Percentiles rank a stretch among this genome's conserved stretches.
phyloP scores from a whole-genome alignment of 2,888 invertebrate species.

The Ichneumon xanthorius region DNA sequence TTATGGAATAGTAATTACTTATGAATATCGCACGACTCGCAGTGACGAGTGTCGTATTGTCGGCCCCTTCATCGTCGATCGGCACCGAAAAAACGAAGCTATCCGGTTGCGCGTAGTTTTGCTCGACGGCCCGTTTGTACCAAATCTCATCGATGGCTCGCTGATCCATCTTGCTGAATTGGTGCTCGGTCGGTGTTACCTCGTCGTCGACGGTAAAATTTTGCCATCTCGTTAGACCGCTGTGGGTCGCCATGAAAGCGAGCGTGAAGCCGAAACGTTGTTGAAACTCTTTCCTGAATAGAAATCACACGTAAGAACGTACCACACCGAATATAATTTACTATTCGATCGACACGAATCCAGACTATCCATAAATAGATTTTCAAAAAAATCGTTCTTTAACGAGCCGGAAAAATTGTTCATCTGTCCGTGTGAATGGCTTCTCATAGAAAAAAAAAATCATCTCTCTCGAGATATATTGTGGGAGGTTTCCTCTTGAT shows the following conservation, averaged over 20 bases:
- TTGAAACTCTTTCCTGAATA: slow-evolving; percentile 91
- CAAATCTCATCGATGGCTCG: slow-evolving; percentile 94
- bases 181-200: slow-evolving; percentile 83
- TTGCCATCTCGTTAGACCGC: slow-evolving; percentile 96
- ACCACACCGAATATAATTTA: not conserved
- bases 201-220: slow-evolving; percentile 88
- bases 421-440: not conserved
- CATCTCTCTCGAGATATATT: slow-evolving; percentile 8
- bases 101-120: slow-evolving; percentile 91
- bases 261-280: slow-evolving; percentile 93
- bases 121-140: slow-evolving; percentile 95
- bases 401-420: slow-evolving; percentile 3
- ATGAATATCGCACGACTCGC: slow-evolving; percentile 93
- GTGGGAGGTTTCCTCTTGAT: slow-evolving; percentile 8
- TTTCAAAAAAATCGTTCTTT: not conserved
- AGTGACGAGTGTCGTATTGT: slow-evolving; percentile 90
- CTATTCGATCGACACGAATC: not conserved
- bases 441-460: slow-evolving; percentile 13
- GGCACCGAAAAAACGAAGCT: slow-evolving; percentile 94
- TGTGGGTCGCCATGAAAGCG: slow-evolving; percentile 95
- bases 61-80: slow-evolving; percentile 87
- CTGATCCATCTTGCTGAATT: slow-evolving; percentile 91
- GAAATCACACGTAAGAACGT: slow-evolving; percentile 15
- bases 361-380: not conserved
- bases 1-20: slow-evolving; percentile 24